Evolutionary conservation across 2,113 vertebrate species (phyloP), one percentile per base, ranked within the genome.

Genomic region (human): DNA sequence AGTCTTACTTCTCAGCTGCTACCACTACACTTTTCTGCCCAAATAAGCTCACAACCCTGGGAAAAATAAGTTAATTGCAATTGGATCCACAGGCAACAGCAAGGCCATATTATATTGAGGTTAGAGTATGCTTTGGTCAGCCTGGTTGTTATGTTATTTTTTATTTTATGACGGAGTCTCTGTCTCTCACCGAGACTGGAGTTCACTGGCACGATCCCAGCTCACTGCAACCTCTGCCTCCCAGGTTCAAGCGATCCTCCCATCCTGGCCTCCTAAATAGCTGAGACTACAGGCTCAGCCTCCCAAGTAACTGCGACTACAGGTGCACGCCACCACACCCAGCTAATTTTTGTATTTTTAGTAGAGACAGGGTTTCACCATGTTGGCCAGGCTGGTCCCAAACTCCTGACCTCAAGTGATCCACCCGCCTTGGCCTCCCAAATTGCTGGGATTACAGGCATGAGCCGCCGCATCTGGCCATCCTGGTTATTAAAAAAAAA

Each of bases 1-100:
- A 12, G 38, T 79, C 92, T 50, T 18, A 40, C 30, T 4, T 59
- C 84, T 40, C 66, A 38, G 6, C n/a, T 4, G 20, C 78, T 12
- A 1, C 45, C 5, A 5, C 73, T 1, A 0, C 0, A 25, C 43
- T 4, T 13, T 43, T 68, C 66, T 82, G 73, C 8, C 20, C 52
- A 45, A 0, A 22, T 8, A 25, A 40, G 14, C 27, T 0, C 12
- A 18, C 50, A 40, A 8, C 5, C 3, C 50, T 27, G 12, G n/a
- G 20, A 12, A 13, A 25, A 38, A 5, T 38, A n/a, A 32, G 25
- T 27, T 32, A 22, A 38, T 35, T 23, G 9, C 45, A 12, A 17
- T 2, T 16, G 20, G 25, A 12, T 27, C 72, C 57, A 8, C 0
- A 1, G 35, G 10, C 43, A 8, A 22, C 27, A 45, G 78, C 59